phyloP scores from a whole-genome alignment of 2,113 vertebrate genomes.

The Carassius gibelio region DNA sequence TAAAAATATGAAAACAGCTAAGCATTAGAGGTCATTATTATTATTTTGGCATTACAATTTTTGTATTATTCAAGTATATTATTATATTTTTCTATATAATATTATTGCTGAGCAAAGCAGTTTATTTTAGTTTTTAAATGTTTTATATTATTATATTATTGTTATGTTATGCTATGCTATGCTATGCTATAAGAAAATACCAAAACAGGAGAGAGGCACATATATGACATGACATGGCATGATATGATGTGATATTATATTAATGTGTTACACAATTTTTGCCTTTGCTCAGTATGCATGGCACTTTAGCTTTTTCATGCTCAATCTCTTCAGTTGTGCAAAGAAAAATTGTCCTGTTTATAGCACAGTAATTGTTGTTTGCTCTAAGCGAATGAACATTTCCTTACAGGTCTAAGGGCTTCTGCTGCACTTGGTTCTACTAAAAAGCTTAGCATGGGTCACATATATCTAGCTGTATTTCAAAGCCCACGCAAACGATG shows the following conservation, averaged over 20 bases:
- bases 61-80: too few relatives aligned
- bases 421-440: neutral
- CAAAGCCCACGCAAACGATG: neutral
- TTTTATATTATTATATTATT: too few relatives aligned
- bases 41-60: too few relatives aligned
- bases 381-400: slow-evolving; percentile 3
- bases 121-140: too few relatives aligned
- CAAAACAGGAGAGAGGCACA: too few relatives aligned
- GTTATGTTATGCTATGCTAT: too few relatives aligned
- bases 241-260: too few relatives aligned
- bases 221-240: too few relatives aligned
- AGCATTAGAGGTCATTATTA: neutral
- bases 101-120: too few relatives aligned
- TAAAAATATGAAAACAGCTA: neutral
- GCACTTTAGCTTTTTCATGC: neutral
- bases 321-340: neutral
- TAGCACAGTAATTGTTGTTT: neutral
- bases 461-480: neutral
- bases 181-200: too few relatives aligned
- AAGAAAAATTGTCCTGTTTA: too few relatives aligned
- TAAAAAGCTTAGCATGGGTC: neutral
- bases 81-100: too few relatives aligned
- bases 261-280: neutral
- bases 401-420: slow-evolving; percentile 27
- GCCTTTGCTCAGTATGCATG: slow-evolving; percentile 12